Base-by-base conservation (phyloP, 2,888 invertebrate species). In the Brachyptera putata region DNA sequence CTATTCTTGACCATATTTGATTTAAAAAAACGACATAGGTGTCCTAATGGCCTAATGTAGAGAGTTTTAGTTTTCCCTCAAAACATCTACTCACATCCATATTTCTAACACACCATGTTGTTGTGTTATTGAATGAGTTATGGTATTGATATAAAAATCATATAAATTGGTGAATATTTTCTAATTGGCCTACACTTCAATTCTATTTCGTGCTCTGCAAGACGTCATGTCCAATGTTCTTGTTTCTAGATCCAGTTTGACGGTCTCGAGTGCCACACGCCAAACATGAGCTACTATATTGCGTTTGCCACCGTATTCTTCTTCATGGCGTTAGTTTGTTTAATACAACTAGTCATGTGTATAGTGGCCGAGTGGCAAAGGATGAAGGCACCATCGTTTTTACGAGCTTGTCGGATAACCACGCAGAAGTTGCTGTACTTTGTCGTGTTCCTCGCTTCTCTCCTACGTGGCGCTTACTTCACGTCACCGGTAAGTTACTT, bases 361-460 rank as follows among this genome's bases (percentile, higher is more conserved):
- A 84, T 92, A 63, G 80, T 87, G 55, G 84, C 87, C 13, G 91
- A 92, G 76, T 91, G 91, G 79, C 83, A 87, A 67, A 81, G 87
- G 64, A 84, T 91, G 72, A 92, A 94, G 75, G 85, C 88, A 56
- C 91, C 91, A 1, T 87, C 89, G 7, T 80, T 92, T 68, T 74
- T 90, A 11, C 81, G 86, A 56, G 93, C 94, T 11, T 92, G 91
- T 72, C 84, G 89, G 69, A 82, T 94, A 61, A 95, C 93, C 66
- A 93, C 89, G 22, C 94, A 94, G 74, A 95, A 95, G 79, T 79
- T 91, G 71, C 81, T 95, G 48, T 94, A 94, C 71, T 83, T 93
- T 68, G 85, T 94, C 66, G 89, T 90, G 34, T 93, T 91, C 75
- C 79, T 94, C 55, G 94, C 94, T 1, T 86, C 92, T 14, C 79